Conservation (phyloP, 1,140 invertebrate species). For the Chironomus striatipennis region DNA sequence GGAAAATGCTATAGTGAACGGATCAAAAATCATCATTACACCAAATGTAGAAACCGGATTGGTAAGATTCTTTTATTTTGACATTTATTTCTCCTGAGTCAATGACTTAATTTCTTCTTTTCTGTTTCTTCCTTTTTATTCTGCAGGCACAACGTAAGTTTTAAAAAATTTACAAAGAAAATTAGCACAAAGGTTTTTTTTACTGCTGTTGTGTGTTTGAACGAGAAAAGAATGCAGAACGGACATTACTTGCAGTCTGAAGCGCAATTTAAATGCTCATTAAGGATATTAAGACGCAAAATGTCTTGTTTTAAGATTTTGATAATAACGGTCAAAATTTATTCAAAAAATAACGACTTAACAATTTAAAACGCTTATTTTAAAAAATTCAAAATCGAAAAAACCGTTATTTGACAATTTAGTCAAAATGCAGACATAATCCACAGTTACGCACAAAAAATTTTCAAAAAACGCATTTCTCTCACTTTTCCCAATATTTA, state of each 20-base stretch:
- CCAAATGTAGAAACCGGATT: conserved; percentile 90
- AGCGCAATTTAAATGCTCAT: too few relatives aligned
- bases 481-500: too few relatives aligned
- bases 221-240: background rate
- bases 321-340: too few relatives aligned
- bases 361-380: too few relatives aligned
- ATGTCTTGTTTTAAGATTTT: too few relatives aligned
- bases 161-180: background rate
- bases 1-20: conserved; percentile 80
- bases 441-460: too few relatives aligned
- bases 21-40: conserved; percentile 77
- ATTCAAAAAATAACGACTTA: too few relatives aligned
- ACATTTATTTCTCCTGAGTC: background rate
- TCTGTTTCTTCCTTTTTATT: background rate
- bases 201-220: background rate
- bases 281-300: too few relatives aligned
- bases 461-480: too few relatives aligned
- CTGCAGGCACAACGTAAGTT: conserved; percentile 2
- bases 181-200: background rate
- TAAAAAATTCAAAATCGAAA: too few relatives aligned
- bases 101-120: background rate
- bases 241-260: background rate
- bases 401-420: too few relatives aligned
- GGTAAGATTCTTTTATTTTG: conserved; percentile 54
- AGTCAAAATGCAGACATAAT: too few relatives aligned